Percentiles rank a stretch among this genome's conserved stretches.
These are phyloP conservation scores for Percopsis omiscomaycus DNA, from an alignment of 2,797 vertebrate species.

Conservation along the genomic window DNA sequence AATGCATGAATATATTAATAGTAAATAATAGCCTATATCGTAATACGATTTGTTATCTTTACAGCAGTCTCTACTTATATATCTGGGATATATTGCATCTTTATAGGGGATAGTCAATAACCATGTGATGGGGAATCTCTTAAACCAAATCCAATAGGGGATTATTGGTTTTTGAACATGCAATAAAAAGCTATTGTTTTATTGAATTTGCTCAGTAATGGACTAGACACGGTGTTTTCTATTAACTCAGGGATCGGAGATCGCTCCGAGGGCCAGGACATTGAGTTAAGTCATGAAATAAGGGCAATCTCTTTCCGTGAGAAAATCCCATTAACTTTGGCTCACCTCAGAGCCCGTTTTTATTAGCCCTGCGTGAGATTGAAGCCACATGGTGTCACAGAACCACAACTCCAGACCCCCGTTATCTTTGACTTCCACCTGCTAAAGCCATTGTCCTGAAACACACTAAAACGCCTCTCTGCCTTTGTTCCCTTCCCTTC, in stretches of 20 bases:
- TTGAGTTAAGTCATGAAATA: constrained; percentile 72
- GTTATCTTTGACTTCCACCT: constrained; percentile 78
- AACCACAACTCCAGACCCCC: constrained; percentile 61
- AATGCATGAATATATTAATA: constrained; percentile 41
- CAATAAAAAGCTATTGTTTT: constrained; percentile 78
- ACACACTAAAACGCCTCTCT: constrained; percentile 46
- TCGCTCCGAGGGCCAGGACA: constrained; percentile 63
- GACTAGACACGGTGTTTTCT: constrained; percentile 72
- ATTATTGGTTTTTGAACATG: constrained; percentile 76
- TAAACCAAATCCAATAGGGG: constrained; percentile 69
- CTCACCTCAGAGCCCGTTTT: constrained; percentile 73
- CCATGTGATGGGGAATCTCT: constrained; percentile 59
- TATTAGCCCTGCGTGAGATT: constrained; percentile 71
- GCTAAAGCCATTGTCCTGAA: constrained; percentile 72
- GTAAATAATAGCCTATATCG: constrained; percentile 21
- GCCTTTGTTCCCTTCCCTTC: constrained; percentile 56
- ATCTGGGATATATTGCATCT: constrained; percentile 58
- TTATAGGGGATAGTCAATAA: constrained; percentile 65
- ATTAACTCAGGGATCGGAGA: constrained; percentile 73
- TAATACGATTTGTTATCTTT: constrained; percentile 60
- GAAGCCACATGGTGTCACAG: constrained; percentile 76
- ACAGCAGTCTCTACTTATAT: constrained; percentile 33
- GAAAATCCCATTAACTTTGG: constrained; percentile 77
- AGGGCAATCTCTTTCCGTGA: constrained; percentile 73
- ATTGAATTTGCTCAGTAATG: constrained; percentile 74